Base-by-base conservation (phyloP, 2,797 vertebrate genomes). In the Champsocephalus gunnari region DNA sequence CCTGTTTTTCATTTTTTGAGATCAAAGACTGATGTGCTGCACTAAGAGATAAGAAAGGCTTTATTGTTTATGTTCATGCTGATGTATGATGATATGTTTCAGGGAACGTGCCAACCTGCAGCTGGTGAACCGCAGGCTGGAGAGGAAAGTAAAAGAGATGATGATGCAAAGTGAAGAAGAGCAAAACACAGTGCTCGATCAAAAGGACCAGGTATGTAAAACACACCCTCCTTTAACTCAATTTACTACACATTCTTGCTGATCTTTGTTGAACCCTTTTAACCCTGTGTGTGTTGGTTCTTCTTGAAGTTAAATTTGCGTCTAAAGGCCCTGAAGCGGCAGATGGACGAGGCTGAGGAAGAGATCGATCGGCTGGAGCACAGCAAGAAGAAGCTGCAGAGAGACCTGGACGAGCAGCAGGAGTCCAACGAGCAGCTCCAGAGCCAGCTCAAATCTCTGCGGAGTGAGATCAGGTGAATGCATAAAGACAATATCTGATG, bases 121-220 rank as follows among this genome's bases (percentile, higher is more conserved):
- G 79, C 87, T 97, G 81, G 96, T 75, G 71, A 99, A 99, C 89
- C 97, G 98, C 55, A 21, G 97, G 71, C 95, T 99, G 77, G 98
- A 99, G 83, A 96, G 98, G 85, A 99, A 96, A 86, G 97, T 98
- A 44, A 99, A 99, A 89, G 98, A 99, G 88, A 94, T 97, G 93
- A 91, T 98, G 94, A 95, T 99, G 96, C 97, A 99, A 87, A 94
- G 96, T 71, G 98, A 99, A 47, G 98, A 99, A 57, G 98, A 99
- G 73, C 97, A 97, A 70, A 92, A 97, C 80, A 94, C 96, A 0
- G 60, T 99, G 87, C 97, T 96, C 6, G 98, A 99, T 86, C 97
- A 99, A 84, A 99, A 98, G 87, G 97, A 99, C 92, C 98, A 99
- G 95, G 98, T 99, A 92, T 12, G 84, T 63, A 51, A 48, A 3